A percentile compares a stretch with the other conserved stretches of the same genome.
phyloP scores from a whole-genome alignment of 1,140 invertebrate species.

The Lepidurus apus region DNA sequence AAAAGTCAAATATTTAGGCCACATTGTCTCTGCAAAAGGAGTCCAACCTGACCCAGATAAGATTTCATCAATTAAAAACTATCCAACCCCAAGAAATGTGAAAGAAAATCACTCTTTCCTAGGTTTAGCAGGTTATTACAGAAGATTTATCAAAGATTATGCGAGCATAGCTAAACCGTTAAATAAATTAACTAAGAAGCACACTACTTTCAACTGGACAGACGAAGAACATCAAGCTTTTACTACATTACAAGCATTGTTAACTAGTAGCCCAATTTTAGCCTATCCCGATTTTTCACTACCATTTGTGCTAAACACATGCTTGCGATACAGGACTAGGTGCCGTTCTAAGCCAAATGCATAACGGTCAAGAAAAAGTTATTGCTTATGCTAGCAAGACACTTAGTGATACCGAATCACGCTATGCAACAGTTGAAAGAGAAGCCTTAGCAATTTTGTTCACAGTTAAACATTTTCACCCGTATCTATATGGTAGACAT shows the following conservation, averaged over 20 bases:
- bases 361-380: neutral
- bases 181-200: neutral
- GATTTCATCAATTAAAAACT: neutral
- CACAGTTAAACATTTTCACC: neutral
- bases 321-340: neutral
- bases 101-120: neutral
- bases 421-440: neutral
- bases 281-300: slow-evolving; percentile 21
- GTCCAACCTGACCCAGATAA: neutral
- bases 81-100: neutral
- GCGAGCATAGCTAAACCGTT: neutral
- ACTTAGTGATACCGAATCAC: neutral
- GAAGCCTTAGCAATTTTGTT: neutral
- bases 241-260: neutral
- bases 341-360: too few species aligned
- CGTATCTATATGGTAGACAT: neutral
- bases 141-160: neutral
- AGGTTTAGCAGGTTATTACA: too few species aligned
- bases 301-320: neutral
- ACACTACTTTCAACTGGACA: neutral
- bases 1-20: neutral
- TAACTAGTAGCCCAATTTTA: neutral
- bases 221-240: neutral
- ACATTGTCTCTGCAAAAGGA: neutral
- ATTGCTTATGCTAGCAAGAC: neutral